Conservation (phyloP, 2,888 invertebrate genomes). For the Auanema freiburgensis region DNA sequence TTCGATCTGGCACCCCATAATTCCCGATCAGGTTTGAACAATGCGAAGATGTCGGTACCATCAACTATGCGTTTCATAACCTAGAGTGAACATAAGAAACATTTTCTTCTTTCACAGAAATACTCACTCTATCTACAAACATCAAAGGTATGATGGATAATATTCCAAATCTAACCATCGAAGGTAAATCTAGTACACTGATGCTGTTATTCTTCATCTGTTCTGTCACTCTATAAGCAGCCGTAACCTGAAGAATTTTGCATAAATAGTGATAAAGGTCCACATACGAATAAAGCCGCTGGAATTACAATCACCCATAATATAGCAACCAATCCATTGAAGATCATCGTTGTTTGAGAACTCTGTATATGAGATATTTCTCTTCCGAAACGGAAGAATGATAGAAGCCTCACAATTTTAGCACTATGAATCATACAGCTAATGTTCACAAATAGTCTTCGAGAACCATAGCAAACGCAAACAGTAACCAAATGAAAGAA, state of each 20-base stretch:
- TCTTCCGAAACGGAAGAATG: too few species aligned
- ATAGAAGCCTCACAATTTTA: too few species aligned
- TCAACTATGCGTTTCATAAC: too few species aligned
- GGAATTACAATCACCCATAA: conserved; percentile 1
- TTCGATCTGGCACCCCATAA: conserved; percentile 10
- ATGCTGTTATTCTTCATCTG: background rate
- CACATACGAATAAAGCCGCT: background rate
- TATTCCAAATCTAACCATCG: background rate
- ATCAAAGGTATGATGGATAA: background rate
- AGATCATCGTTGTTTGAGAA: background rate
- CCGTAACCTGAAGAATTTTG: background rate
- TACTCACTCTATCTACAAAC: background rate
- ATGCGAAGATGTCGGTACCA: background rate
- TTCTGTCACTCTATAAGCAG: background rate
- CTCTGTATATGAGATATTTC: too few species aligned
- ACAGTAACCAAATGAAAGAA: conserved; percentile 7
- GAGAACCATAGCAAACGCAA: conserved; percentile 1
- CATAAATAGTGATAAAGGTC: background rate
- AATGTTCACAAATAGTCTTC: conserved; percentile 7
- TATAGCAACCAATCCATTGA: background rate
- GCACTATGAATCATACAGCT: conserved; percentile 7
- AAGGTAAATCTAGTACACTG: background rate
- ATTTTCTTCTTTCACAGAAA: too few species aligned
- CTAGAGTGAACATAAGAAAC: too few species aligned
- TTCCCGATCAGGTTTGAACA: conserved; percentile 9